Evolutionary conservation across 2,888 invertebrate genomes (phyloP), one percentile per base, ranked within the genome.

Genomic region (Orthosia gracilis): DNA sequence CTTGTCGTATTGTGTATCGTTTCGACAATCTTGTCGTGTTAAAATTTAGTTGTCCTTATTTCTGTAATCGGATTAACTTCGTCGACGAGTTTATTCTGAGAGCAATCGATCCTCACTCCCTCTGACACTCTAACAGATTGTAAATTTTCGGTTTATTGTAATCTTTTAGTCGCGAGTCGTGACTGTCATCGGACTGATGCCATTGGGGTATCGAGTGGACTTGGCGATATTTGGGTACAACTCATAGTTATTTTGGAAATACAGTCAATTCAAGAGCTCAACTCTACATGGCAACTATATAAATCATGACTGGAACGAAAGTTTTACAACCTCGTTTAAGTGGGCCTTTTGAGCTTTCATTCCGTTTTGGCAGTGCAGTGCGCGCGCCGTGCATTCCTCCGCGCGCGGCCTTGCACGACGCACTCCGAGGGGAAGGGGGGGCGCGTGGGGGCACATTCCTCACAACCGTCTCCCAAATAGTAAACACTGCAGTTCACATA

Each of bases 361-460:
- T 68, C 18, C 55, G 17, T 62, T 58, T 70, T 58, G 80, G 67
- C 57, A 54, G 50, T 26, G 26, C n/a, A 71, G 59, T 80, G 83
- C 69, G 79, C 73, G 83, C 87, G 83, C 61, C 73, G 87, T 83
- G 88, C 92, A 91, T 91, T 80, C 88, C 89, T 77, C 59, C 55
- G 88, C 89, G 87, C 76, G 82, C 91, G 93, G 91, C 92, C 92
- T 92, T 92, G 91, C 88, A 86, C 78, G 78, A 85, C 79, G 78
- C 67, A 71, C 84, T 69, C 79, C 72, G 71, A 69, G 67, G 57
- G 55, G 63, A 64, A 64, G 59, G 65, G 50, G 26, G 52, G 50
- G 13, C 21, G 45, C n/a, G 50, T 75, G 75, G 73, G 85, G 78
- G 77, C 84, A 79, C 91, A 91, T 92, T 92, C 91, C 92, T 75